A percentile compares a stretch with the other conserved stretches of the same genome.
Evolutionary conservation across 2,797 vertebrate species (phyloP).

Genomic region (Cyprinodon diabolis): DNA sequence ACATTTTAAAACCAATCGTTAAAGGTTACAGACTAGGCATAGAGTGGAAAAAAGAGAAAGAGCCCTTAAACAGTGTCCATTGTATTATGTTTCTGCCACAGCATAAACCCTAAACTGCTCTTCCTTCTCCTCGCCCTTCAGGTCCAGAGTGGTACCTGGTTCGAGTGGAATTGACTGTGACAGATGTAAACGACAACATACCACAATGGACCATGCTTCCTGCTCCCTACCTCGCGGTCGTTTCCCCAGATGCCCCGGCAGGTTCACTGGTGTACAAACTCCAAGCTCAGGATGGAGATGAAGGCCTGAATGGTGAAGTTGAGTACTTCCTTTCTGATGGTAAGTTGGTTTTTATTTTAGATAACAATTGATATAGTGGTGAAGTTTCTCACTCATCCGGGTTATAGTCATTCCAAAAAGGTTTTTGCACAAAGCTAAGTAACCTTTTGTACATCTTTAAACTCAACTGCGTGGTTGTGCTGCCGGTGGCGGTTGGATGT

Average conservation of each 20-base stretch:
- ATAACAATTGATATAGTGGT: background rate
- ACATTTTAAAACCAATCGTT: constrained; percentile 4
- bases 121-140: constrained; percentile 39
- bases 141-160: constrained; percentile 87
- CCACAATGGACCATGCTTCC: constrained; percentile 89
- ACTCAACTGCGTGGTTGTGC: too few species aligned
- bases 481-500: too few species aligned
- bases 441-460: too few species aligned
- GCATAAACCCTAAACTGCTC: background rate
- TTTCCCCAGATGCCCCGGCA: constrained; percentile 74
- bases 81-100: background rate
- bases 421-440: too few species aligned
- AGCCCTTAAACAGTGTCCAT: background rate
- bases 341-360: constrained; percentile 49
- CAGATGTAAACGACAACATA: constrained; percentile 86
- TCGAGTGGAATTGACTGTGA: constrained; percentile 82
- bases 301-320: constrained; percentile 85
- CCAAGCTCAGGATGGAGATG: constrained; percentile 84
- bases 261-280: constrained; percentile 87
- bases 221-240: constrained; percentile 83
- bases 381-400: too few species aligned
- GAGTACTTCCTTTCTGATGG: constrained; percentile 91
- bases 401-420: too few species aligned
- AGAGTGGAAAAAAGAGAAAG: background rate
- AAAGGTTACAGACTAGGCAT: constrained; percentile 6